Evolutionary conservation across 2,113 vertebrate species (phyloP), one percentile per base, ranked within the genome.

Genomic region (Australoheros scitulus): DNA sequence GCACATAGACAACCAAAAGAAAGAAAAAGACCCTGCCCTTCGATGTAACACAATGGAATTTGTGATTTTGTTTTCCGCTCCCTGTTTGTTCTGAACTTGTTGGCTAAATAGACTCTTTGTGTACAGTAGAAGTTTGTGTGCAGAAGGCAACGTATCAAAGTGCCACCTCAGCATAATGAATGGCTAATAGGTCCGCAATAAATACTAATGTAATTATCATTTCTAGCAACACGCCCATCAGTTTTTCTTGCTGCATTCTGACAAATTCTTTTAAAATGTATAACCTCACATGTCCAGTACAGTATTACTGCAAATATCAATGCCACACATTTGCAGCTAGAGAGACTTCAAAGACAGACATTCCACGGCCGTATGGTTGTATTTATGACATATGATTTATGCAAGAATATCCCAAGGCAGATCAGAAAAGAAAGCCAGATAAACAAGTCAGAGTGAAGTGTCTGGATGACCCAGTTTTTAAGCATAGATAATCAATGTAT

Each of bases 81-180:
- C 6, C 58, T 26, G 86, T 83, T 87, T 74, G 60, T 76, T 59
- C 76, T 63, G 74, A 87, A 47, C 82, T 56, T 29, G 64, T 29
- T 87, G 83, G 78, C 70, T 52, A 85, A 55, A 79, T 64, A 61
- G 63, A 65, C 18, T 57, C 29, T 81, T 63, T 72, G 70, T 77
- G n/a, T 34, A 6, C 38, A 9, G 4, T 2, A 86, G 63, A 57
- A 43, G 76, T 77, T 82, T 11, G 70, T 80, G 26, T 61, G 52
- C 36, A 55, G 24, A 24, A 41, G 26, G 26, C 3, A 50, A 11
- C 50, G 61, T 15, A 76, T 29, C 36, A 56, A 76, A 68, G 38
- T 61, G 81, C 58, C 32, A 52, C 18, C n/a, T 85, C 77, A 47
- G 82, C 78, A 83, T 55, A 14, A 47, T 64, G n/a, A 83, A 36